phyloP scores from a whole-genome alignment of 53 echinoderm and acorn worm genomes.

The Echinarachnius parma region DNA sequence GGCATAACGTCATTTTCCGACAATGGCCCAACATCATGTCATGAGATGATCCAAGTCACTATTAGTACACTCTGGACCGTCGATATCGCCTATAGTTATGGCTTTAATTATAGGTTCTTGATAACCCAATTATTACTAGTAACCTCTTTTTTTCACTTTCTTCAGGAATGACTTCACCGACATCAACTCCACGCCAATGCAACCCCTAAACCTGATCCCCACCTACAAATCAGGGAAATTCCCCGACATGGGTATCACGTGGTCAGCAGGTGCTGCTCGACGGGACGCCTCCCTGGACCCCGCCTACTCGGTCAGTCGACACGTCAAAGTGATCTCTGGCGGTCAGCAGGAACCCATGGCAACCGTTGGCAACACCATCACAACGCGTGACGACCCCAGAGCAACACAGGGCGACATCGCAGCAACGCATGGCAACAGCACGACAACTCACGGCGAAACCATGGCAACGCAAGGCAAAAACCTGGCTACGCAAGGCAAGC shows the following conservation, averaged over 20 bases:
- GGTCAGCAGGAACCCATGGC: constrained; percentile 4
- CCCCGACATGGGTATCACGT: constrained; percentile 26
- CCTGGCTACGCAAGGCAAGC: no score
- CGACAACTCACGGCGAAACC: no score
- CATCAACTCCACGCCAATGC: constrained; percentile 19
- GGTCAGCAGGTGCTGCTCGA: constrained; percentile 20
- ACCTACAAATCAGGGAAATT: constrained; percentile 11
- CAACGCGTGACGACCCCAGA: no score
- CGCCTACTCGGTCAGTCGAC: neutral
- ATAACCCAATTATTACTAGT: neutral
- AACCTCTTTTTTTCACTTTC: constrained; percentile 3
- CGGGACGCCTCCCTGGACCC: neutral
- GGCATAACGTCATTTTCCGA: no score
- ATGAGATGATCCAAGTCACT: no score
- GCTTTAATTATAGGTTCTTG: neutral
- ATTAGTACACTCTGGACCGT: no score
- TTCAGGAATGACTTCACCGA: constrained; percentile 44
- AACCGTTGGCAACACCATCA: no score
- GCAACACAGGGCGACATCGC: no score
- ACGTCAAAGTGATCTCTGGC: constrained; percentile 12
- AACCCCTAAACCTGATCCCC: constrained; percentile 22
- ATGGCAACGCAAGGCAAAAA: neutral
- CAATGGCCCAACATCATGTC: no score
- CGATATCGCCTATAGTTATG: no score
- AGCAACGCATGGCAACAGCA: no score